Percentiles rank a stretch among this genome's conserved stretches.
Conservation (phyloP, 1,140 invertebrate genomes). For the Meloidogyne chitwoodi region DNA sequence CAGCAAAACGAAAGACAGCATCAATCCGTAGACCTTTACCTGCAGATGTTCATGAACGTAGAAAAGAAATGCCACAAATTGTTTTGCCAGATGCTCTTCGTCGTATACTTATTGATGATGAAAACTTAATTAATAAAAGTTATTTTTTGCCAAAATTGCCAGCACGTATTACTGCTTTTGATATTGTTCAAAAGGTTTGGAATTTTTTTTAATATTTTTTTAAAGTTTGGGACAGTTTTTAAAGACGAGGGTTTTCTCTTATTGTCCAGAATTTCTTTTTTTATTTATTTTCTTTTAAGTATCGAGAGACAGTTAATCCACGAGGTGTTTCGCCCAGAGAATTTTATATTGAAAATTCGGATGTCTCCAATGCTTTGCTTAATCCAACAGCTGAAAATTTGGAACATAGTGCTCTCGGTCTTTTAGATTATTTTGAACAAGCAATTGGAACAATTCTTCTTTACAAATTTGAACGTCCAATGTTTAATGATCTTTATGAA, state of each 20-base stretch:
- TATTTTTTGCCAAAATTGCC: conserved; percentile 32
- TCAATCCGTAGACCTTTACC: not conserved
- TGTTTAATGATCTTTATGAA: conserved; percentile 25
- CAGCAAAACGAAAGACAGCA: conserved; percentile 16
- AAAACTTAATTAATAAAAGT: conserved; percentile 30
- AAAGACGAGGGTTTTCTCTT: too few species aligned
- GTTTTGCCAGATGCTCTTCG: conserved; percentile 26
- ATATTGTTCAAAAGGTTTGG: conserved; percentile 28
- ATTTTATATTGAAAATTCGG: conserved; percentile 29
- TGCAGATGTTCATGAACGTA: conserved; percentile 1
- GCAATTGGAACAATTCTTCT: conserved; percentile 27
- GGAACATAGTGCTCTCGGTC: conserved; percentile 24
- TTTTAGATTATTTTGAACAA: conserved; percentile 35
- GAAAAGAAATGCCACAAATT: conserved; percentile 28
- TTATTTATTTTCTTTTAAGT: conserved; percentile 20
- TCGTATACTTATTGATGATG: conserved; percentile 29
- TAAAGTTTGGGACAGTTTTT: too few species aligned
- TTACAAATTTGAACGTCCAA: conserved; percentile 35
- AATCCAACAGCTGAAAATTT: conserved; percentile 27
- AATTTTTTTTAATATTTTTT: not conserved
- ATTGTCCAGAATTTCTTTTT: too few species aligned
- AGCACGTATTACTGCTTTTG: conserved; percentile 24
- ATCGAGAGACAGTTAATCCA: conserved; percentile 16
- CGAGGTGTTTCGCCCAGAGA: conserved; percentile 15
- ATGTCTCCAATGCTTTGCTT: conserved; percentile 11